Evolutionary conservation across 2,888 invertebrate species (phyloP).

Genomic region (Leptinotarsa tumamoca): DNA sequence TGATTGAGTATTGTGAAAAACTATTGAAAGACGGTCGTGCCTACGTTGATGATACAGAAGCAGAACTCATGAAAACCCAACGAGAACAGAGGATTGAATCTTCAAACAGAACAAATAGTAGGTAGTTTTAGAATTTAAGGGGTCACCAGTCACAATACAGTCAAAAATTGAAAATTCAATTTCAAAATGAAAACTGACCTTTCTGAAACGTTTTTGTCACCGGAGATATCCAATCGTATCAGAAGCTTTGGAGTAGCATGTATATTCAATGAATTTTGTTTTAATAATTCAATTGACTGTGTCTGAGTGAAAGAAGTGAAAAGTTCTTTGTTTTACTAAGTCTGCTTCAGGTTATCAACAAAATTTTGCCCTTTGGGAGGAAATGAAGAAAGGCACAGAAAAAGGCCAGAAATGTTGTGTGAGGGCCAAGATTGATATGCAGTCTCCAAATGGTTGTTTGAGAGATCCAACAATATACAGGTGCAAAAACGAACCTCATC

Average conservation of each 20-base stretch:
- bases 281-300: neutral
- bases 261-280: too few species aligned
- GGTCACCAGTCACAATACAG: neutral
- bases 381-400: slow-evolving; percentile 89
- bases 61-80: slow-evolving; percentile 94
- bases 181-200: too few species aligned
- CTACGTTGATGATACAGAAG: slow-evolving; percentile 96
- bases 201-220: too few species aligned
- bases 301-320: neutral
- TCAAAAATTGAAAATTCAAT: too few species aligned
- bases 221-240: too few species aligned
- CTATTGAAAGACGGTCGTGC: slow-evolving; percentile 91
- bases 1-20: slow-evolving; percentile 89
- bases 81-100: slow-evolving; percentile 91
- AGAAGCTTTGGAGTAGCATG: too few species aligned
- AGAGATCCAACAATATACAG: slow-evolving; percentile 98
- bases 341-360: slow-evolving; percentile 74
- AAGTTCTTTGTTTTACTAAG: slow-evolving; percentile 16
- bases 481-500: slow-evolving; percentile 96
- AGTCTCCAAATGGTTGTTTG: slow-evolving; percentile 94
- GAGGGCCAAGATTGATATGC: slow-evolving; percentile 97
- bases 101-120: slow-evolving; percentile 85
- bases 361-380: slow-evolving; percentile 91
- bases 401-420: slow-evolving; percentile 92
- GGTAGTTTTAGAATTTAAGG: slow-evolving; percentile 59